Conservation (phyloP, 2,888 invertebrate genomes). For the Tenthredo mesomela region DNA sequence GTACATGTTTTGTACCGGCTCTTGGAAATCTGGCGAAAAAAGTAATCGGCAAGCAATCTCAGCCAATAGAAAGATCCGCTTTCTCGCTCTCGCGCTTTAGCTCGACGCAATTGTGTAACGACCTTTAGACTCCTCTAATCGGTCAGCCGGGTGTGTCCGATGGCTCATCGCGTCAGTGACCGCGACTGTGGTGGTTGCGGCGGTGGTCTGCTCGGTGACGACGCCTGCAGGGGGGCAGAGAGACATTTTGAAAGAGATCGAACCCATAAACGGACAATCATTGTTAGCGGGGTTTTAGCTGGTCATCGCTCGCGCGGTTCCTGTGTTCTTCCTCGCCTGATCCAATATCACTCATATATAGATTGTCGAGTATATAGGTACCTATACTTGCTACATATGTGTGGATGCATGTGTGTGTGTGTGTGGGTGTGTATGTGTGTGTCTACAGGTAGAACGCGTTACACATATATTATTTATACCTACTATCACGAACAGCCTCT, state of each 20-base stretch:
- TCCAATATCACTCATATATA: constrained; percentile 35
- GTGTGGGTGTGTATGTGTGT: neutral
- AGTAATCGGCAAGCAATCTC: constrained; percentile 10
- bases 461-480: neutral
- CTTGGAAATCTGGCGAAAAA: neutral
- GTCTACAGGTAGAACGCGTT: neutral
- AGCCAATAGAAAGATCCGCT: neutral
- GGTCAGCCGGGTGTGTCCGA: constrained; percentile 52
- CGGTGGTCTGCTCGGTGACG: constrained; percentile 35
- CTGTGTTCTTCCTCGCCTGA: constrained; percentile 53
- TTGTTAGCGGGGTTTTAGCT: constrained; percentile 60
- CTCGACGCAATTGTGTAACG: constrained; percentile 31
- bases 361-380: neutral
- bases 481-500: neutral
- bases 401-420: neutral
- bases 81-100: constrained; percentile 1
- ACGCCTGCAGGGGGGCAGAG: constrained; percentile 34
- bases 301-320: constrained; percentile 59
- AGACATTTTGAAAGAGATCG: constrained; percentile 55
- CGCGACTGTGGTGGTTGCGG: constrained; percentile 28
- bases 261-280: constrained; percentile 55
- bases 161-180: constrained; percentile 51
- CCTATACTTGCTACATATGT: neutral
- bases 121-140: constrained; percentile 50
- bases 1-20: neutral